Evolutionary conservation across 2,888 invertebrate species (phyloP).

Genomic region (Polydesmus complanatus): DNA sequence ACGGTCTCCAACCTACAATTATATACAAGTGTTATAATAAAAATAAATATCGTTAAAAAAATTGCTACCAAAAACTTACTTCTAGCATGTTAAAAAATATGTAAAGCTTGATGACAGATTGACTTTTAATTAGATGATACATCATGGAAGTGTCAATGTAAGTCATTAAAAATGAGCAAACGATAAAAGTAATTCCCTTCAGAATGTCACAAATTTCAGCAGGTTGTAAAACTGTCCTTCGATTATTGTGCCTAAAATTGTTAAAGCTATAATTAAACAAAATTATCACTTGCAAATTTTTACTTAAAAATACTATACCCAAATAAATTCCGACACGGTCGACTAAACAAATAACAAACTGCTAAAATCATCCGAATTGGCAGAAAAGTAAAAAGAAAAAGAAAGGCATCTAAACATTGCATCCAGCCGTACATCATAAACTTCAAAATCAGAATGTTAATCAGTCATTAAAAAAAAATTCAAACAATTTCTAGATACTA

Average conservation of each 20-base stretch:
- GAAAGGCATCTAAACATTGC: slow-evolving; percentile 86
- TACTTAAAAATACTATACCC: too few species aligned
- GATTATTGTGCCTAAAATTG: slow-evolving; percentile 22
- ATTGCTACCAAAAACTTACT: slow-evolving; percentile 38
- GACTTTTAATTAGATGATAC: slow-evolving; percentile 79
- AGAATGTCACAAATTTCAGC: slow-evolving; percentile 92
- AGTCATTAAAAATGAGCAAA: slow-evolving; percentile 69
- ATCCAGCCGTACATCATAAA: slow-evolving; percentile 82
- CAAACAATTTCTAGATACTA: not conserved
- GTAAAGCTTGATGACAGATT: slow-evolving; percentile 96
- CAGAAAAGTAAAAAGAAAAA: slow-evolving; percentile 93
- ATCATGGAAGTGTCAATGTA: slow-evolving; percentile 94
- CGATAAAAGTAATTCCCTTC: slow-evolving; percentile 74
- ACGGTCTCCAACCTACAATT: slow-evolving; percentile 57
- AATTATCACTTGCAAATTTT: too few species aligned
- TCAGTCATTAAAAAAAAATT: not conserved
- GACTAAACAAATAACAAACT: slow-evolving; percentile 59
- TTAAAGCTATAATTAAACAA: too few species aligned
- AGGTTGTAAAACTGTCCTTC: slow-evolving; percentile 54
- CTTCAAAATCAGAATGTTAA: slow-evolving; percentile 27
- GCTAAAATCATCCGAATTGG: slow-evolving; percentile 83
- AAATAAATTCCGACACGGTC: slow-evolving; percentile 45
- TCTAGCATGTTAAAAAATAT: slow-evolving; percentile 99
- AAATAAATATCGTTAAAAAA: not conserved
- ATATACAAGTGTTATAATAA: not conserved